These are phyloP conservation scores for Drosophila tanythrix DNA, from an alignment of 2,888 invertebrate species.

Conservation along the genomic window DNA sequence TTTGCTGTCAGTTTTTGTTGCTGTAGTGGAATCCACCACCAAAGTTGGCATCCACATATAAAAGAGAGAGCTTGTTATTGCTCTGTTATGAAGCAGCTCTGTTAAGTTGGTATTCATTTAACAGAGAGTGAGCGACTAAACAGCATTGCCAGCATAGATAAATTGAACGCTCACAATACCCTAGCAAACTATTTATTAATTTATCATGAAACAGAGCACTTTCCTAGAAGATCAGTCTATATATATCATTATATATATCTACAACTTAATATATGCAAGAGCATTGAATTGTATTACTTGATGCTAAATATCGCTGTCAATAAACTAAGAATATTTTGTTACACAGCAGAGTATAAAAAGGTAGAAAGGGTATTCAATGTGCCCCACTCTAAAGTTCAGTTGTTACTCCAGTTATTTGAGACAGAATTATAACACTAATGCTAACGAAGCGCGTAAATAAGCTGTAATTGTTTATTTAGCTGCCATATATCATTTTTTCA, in stretches of 20 bases:
- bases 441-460: conserved; percentile 13
- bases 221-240: not conserved
- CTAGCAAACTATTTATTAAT: not conserved
- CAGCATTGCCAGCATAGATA: conserved; percentile 59
- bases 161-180: conserved; percentile 5
- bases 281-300: not conserved
- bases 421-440: conserved; percentile 1
- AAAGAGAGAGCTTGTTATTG: conserved; percentile 41
- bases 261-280: not conserved
- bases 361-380: not conserved
- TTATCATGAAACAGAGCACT: not conserved
- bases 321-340: not conserved
- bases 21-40: conserved; percentile 71
- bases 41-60: conserved; percentile 43
- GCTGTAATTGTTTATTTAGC: conserved; percentile 21
- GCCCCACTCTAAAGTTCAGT: too few species aligned
- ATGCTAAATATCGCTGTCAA: not conserved
- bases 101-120: conserved; percentile 15
- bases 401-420: conserved; percentile 1
- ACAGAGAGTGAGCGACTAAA: conserved; percentile 5
- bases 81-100: conserved; percentile 33
- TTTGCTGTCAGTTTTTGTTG: conserved; percentile 50
- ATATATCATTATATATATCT: not conserved
- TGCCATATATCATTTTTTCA: conserved; percentile 13
- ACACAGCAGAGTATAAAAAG: not conserved